phyloP scores from a whole-genome alignment of 2,797 vertebrate genomes.

The Anabas testudineus region DNA sequence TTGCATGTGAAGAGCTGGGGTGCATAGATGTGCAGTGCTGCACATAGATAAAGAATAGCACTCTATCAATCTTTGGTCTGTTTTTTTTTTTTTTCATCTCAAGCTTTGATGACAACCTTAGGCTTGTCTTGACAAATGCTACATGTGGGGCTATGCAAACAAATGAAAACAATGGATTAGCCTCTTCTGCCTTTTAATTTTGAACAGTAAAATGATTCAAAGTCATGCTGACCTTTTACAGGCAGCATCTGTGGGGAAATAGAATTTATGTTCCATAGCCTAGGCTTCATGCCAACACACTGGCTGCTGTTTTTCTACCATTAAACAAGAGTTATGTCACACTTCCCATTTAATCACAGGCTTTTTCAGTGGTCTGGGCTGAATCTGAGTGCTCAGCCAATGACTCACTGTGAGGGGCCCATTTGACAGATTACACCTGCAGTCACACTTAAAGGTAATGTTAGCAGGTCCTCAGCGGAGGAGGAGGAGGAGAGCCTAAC shows the following conservation, averaged over 20 bases:
- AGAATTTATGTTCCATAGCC: conserved; percentile 75
- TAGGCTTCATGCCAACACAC: conserved; percentile 75
- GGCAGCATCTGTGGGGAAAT: conserved; percentile 73
- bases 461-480: conserved; percentile 60
- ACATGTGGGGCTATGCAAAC: conserved; percentile 43
- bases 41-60: conserved; percentile 60
- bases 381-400: conserved; percentile 69
- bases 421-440: conserved; percentile 84
- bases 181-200: conserved; percentile 70
- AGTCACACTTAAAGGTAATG: conserved; percentile 82
- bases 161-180: conserved; percentile 69
- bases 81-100: conserved; percentile 12
- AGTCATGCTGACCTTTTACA: conserved; percentile 84
- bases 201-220: conserved; percentile 76
- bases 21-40: conserved; percentile 36
- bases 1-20: conserved; percentile 61
- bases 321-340: conserved; percentile 84
- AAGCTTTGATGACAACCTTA: conserved; percentile 50
- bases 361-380: conserved; percentile 70
- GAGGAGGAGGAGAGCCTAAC: conserved; percentile 62
- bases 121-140: conserved; percentile 65
- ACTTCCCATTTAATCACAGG: conserved; percentile 80
- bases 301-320: conserved; percentile 81
- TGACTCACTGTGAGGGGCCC: conserved; percentile 73
- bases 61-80: conserved; percentile 47